Base-by-base conservation (phyloP, 2,888 invertebrate genomes). In the Cerastoderma edule region DNA sequence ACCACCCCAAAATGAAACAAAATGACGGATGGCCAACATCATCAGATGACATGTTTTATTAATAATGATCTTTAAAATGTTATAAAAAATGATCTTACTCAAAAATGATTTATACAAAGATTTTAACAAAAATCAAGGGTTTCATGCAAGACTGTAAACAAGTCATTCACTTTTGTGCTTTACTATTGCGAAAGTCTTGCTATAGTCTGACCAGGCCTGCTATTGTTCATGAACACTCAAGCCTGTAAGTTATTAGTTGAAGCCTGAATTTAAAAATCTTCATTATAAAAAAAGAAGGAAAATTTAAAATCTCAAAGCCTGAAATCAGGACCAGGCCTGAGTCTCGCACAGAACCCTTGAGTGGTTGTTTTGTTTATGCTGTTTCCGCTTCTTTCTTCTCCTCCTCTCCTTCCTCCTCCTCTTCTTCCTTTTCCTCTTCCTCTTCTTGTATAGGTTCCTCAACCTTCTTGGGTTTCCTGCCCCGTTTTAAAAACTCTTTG, bases 401-500 rank as follows among this genome's bases (percentile, higher is more conserved):
- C 27, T 50, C 53, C 19, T 53, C 53, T 35, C 48, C 60, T 28
- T 39, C 5, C 30, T 39, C 24, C 32, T 46, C 44, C 33, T 76
- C 74, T 33, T 69, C 75, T 22, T 79, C 73, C 24, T 83, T 78
- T 50, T 73, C 78, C 16, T 72, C 78, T 50, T 63, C 63, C 22
- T 67, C 75, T 22, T 80, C 80, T 71, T 75, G 67, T 65, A 74
- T 71, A 72, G 76, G 46, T 48, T 77, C 71, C 24, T 63, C 79
- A 4, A 65, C 74, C 50, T 77, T 80, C 54, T 81, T 83, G 50
- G 77, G 80, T 73, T 85, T 89, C 78, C 81, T 86, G 35, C 88
- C 85, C 53, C 86, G 83, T 68, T 87, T 88, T 53, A 88, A 68
- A 74, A 83, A 88, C 54, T 86, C 88, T 72, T 88, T 88, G 13